phyloP scores from a whole-genome alignment of 2,797 vertebrate genomes.

The Eidolon dupreanum region DNA sequence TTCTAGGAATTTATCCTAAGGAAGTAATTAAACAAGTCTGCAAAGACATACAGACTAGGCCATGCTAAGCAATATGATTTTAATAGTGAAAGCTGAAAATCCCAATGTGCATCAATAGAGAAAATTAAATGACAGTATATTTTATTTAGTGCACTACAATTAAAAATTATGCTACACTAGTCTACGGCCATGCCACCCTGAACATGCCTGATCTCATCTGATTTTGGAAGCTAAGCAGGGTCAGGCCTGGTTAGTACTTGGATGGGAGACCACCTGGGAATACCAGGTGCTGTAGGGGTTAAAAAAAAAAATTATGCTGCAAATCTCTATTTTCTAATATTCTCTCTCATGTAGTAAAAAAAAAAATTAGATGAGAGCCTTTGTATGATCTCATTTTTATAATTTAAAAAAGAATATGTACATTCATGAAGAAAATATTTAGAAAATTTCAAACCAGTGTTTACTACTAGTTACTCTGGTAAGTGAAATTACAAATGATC shows the following conservation, averaged over 20 bases:
- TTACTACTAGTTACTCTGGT: background rate
- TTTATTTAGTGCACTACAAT: background rate
- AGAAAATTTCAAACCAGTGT: background rate
- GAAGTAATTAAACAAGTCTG: background rate
- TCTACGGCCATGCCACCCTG: too few species aligned
- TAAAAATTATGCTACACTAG: constrained; percentile 14
- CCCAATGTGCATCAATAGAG: background rate
- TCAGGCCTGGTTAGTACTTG: too few species aligned
- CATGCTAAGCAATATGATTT: background rate
- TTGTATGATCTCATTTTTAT: background rate
- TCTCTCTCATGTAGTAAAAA: background rate
- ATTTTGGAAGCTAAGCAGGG: too few species aligned
- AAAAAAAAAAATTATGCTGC: background rate
- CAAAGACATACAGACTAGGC: background rate
- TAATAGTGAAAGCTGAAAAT: background rate
- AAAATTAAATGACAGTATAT: background rate
- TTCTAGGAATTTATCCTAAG: background rate
- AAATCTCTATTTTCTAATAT: background rate
- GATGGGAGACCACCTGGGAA: too few species aligned
- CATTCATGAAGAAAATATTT: background rate
- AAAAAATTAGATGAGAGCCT: background rate
- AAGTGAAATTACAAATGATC: background rate
- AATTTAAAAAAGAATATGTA: background rate
- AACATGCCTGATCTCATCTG: too few species aligned
- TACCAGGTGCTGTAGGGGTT: too few species aligned